A percentile compares a stretch with the other conserved stretches of the same genome.
Evolutionary conservation across 2,113 vertebrate species (phyloP).

Genomic region (Pteruthius melanotis): DNA sequence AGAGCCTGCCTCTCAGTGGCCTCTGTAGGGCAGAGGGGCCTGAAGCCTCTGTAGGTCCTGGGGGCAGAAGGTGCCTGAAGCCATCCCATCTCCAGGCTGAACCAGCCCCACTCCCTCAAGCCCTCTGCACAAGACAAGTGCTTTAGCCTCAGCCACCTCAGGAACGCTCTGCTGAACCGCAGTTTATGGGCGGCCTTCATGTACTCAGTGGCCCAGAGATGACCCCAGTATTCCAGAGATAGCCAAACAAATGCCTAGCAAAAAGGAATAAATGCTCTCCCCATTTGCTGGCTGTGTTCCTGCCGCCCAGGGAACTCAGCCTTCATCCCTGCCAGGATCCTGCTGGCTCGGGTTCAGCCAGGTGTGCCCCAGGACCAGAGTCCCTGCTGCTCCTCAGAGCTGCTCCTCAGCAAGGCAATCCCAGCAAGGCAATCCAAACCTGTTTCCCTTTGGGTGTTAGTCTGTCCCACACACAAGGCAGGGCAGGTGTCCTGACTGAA

Average conservation of each 20-base stretch:
- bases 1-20: background rate
- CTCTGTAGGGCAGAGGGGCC: background rate
- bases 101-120: background rate
- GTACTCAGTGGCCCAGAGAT: fast-evolving
- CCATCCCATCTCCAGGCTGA: background rate
- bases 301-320: background rate
- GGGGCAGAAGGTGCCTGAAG: background rate
- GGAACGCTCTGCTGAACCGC: background rate
- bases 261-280: background rate
- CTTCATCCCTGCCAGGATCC: background rate
- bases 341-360: background rate
- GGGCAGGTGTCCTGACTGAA: background rate
- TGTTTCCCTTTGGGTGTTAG: background rate
- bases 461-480: background rate
- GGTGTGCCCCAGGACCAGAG: background rate
- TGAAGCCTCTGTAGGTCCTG: background rate
- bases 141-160: background rate
- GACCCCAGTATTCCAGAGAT: background rate
- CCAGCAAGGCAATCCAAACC: background rate
- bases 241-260: background rate
- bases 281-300: background rate
- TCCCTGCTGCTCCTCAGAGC: background rate
- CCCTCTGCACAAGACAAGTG: background rate
- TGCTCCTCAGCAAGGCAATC: background rate
- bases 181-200: background rate